Evolutionary conservation across 2,888 invertebrate species (phyloP), one percentile per base, ranked within the genome.

Genomic region (Pseudococcus viburni): DNA sequence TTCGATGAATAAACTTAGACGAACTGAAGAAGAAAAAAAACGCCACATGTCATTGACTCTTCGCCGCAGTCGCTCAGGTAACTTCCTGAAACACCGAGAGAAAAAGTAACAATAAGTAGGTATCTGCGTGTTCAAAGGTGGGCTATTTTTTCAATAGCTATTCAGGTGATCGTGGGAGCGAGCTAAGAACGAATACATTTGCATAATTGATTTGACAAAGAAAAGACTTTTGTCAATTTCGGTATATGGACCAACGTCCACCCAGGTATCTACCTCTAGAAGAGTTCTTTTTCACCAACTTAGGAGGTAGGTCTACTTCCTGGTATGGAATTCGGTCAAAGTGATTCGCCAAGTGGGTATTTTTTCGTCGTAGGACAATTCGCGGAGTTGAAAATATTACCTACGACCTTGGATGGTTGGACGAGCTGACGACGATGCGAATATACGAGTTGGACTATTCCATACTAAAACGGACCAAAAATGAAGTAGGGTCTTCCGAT

Each of bases 1-100:
- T 55, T 12, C 11, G 5, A 59, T 19, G 59, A 59, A 26, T 33
- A 73, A 12, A 73, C 26, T 33, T 33, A 33, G 26, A 33, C 26
- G 26, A 33, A 33, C 26, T 2, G 26, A 2, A 33, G 12, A 46
- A n/a, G 9, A n/a, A 26, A 73, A 73, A 73, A 73, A 73, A 73
- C 73, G 73, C 39, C 73, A 73, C 73, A 42, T 80, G 80, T 80
- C 80, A 80, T 80, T 80, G 80, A 80, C 80, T 80, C 80, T 42
- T 42, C 80, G 42, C 26, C 26, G 3, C 26, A n/a, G 80, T 46
- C 42, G 17, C 42, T 80, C 5, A 33, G 17, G 15, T 51, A 42
- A 80, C 42, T 80, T 80, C 80, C 80, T 80, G 80, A 80, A 80
- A 80, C 42, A 80, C 17, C 1, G 26, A 39, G 12, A 39, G 33